phyloP scores from a whole-genome alignment of 2,888 invertebrate species.

The Iphiclides podalirius region DNA sequence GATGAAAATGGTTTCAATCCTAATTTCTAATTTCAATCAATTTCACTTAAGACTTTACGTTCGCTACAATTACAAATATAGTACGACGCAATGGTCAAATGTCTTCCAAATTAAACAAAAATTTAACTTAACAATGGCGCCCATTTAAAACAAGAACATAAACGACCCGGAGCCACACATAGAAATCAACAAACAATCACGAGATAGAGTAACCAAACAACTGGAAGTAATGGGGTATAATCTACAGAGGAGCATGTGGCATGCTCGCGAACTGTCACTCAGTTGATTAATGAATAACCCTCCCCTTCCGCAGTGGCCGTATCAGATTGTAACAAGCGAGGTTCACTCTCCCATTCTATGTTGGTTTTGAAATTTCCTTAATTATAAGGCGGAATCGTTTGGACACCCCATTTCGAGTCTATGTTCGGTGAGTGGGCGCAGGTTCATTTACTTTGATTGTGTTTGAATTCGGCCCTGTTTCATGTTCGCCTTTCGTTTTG shows the following conservation, averaged over 20 bases:
- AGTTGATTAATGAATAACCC: constrained; percentile 63
- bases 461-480: constrained; percentile 16
- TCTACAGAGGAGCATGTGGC: constrained; percentile 52
- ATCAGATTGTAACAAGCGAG: constrained; percentile 44
- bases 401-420: constrained; percentile 43
- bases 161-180: background rate
- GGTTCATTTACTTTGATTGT: constrained; percentile 26
- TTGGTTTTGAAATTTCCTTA: constrained; percentile 74
- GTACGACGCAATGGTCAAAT: too few relatives aligned
- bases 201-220: constrained; percentile 45
- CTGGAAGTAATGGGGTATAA: constrained; percentile 50
- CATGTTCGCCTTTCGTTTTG: constrained; percentile 6
- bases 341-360: constrained; percentile 36
- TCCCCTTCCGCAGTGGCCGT: constrained; percentile 34
- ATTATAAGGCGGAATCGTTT: constrained; percentile 64
- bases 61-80: too few relatives aligned
- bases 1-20: too few relatives aligned
- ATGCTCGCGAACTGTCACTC: constrained; percentile 57
- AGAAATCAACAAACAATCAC: constrained; percentile 25
- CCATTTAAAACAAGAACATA: background rate
- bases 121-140: too few relatives aligned
- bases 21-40: too few relatives aligned
- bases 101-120: too few relatives aligned
- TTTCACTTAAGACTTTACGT: too few relatives aligned
- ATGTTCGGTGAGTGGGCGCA: constrained; percentile 23